Evolutionary conservation across 2,113 vertebrate genomes (phyloP).

Genomic region (Chitala chitala): DNA sequence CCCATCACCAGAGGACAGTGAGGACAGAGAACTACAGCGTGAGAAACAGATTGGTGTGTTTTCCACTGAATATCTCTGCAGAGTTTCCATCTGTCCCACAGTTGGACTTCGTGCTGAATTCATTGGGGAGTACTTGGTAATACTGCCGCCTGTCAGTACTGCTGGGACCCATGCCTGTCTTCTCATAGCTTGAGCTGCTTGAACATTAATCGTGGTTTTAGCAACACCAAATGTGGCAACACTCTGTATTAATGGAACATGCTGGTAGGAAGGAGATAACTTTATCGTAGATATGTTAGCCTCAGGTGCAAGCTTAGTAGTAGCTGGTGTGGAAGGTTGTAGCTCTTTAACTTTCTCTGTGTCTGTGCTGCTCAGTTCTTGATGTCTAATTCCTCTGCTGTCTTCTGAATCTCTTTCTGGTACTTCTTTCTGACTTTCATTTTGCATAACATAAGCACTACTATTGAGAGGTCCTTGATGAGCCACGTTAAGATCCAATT

Average conservation of each 20-base stretch:
- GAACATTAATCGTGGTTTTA: slow-evolving; percentile 57
- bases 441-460: slow-evolving; percentile 16
- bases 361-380: slow-evolving; percentile 47
- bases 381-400: slow-evolving; percentile 47
- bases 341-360: slow-evolving; percentile 60
- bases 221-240: slow-evolving; percentile 55
- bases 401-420: slow-evolving; percentile 60
- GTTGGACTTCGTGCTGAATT: slow-evolving; percentile 52
- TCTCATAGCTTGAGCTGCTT: slow-evolving; percentile 62
- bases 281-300: slow-evolving; percentile 81
- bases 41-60: slow-evolving; percentile 88
- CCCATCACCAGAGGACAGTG: slow-evolving; percentile 83
- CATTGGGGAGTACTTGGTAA: slow-evolving; percentile 72
- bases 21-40: slow-evolving; percentile 89
- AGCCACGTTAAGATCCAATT: slow-evolving; percentile 77
- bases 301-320: slow-evolving; percentile 61
- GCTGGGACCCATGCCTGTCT: slow-evolving; percentile 77
- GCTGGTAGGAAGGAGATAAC: slow-evolving; percentile 86
- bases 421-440: slow-evolving; percentile 53
- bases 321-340: slow-evolving; percentile 54
- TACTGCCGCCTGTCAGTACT: slow-evolving; percentile 49
- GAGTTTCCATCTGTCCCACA: slow-evolving; percentile 63
- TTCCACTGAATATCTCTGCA: slow-evolving; percentile 82
- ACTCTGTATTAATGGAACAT: slow-evolving; percentile 73
- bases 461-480: slow-evolving; percentile 51